Conservation (phyloP, 2,797 vertebrate genomes). For the Sebastiscus albofasciatus region DNA sequence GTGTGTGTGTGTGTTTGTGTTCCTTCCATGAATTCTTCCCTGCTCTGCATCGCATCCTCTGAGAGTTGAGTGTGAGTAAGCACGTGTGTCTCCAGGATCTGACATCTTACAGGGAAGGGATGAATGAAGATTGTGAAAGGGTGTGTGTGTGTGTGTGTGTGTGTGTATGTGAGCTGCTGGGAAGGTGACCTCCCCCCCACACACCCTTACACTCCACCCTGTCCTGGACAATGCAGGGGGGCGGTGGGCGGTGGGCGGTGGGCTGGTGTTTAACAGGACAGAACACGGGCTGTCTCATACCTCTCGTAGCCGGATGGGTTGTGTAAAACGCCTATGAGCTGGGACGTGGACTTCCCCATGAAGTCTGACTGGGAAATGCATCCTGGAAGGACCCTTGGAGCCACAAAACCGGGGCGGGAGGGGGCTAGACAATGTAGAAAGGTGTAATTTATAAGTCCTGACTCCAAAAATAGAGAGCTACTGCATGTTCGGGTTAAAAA, state of each 20-base stretch:
- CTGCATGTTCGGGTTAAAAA: background rate
- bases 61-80: slow-evolving; percentile 50
- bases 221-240: slow-evolving; percentile 65
- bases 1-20: background rate
- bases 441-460: background rate
- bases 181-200: slow-evolving; percentile 11
- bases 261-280: slow-evolving; percentile 16
- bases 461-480: slow-evolving; percentile 4
- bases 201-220: slow-evolving; percentile 27
- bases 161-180: slow-evolving; percentile 33
- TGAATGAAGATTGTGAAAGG: slow-evolving; percentile 39
- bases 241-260: slow-evolving; percentile 1
- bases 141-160: slow-evolving; percentile 17
- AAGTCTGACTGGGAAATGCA: slow-evolving; percentile 10
- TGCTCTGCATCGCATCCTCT: slow-evolving; percentile 46
- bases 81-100: slow-evolving; percentile 49
- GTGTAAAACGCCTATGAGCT: slow-evolving; percentile 6
- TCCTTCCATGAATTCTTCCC: slow-evolving; percentile 84
- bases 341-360: slow-evolving; percentile 42
- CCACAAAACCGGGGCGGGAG: background rate
- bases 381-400: slow-evolving; percentile 47
- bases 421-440: background rate
- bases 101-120: slow-evolving; percentile 34
- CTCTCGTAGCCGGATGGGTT: slow-evolving; percentile 58
- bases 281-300: slow-evolving; percentile 38